Evolutionary conservation across 1,140 invertebrate species (phyloP).

Genomic region (Conus ventricosus): DNA sequence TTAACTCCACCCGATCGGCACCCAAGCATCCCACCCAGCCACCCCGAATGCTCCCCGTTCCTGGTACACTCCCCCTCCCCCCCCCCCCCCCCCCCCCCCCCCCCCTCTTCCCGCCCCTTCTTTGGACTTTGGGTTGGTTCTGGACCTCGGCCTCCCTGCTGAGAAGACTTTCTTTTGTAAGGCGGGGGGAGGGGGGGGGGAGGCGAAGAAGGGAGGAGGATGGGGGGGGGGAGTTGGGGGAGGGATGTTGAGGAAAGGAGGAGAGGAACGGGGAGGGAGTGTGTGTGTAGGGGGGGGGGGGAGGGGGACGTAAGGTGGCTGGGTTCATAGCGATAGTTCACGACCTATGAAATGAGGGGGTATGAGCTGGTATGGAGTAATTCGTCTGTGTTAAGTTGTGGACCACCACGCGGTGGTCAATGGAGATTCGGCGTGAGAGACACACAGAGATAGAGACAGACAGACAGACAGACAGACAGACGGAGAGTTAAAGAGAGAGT

Average conservation of each 20-base stretch:
- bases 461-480: no score
- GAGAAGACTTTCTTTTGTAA: no score
- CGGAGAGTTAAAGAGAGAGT: no score
- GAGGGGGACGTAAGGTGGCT: neutral
- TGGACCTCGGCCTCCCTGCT: no score
- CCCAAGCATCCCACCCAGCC: neutral
- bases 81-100: neutral
- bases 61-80: neutral
- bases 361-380: neutral
- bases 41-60: neutral
- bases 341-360: conserved; percentile 2
- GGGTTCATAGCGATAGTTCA: neutral
- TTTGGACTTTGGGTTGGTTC: neutral
- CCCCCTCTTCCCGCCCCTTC: neutral
- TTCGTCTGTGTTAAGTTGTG: neutral
- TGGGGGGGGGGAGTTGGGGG: no score
- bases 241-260: no score
- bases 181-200: no score
- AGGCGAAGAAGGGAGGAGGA: no score
- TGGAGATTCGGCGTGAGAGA: no score
- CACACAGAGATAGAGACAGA: no score
- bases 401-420: neutral
- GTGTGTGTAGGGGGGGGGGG: neutral
- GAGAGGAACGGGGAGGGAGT: no score
- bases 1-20: neutral